These are phyloP conservation scores for Drosophila nigromelanica DNA, from an alignment of 1,140 invertebrate genomes.

Conservation along the genomic window DNA sequence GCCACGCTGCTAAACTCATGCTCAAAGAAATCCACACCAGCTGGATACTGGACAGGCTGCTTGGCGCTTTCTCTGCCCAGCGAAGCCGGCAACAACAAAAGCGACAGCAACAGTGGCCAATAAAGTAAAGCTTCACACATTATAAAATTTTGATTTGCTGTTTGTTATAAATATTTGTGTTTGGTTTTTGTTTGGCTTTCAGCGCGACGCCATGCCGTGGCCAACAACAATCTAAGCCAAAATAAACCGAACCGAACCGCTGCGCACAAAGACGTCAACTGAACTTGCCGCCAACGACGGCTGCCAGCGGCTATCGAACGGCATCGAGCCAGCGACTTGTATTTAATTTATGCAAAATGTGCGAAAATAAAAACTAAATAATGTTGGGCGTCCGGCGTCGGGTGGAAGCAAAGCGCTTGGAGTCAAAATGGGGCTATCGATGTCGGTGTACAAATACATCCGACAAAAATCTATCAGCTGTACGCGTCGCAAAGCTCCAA, in stretches of 20 bases:
- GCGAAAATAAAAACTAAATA: conserved; percentile 80
- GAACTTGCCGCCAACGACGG: conserved; percentile 39
- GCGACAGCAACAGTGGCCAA: conserved; percentile 12
- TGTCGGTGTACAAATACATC: conserved; percentile 52
- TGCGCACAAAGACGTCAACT: conserved; percentile 67
- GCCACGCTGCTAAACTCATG: conserved; percentile 71
- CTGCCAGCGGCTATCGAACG: conserved; percentile 17
- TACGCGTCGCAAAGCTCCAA: conserved; percentile 3
- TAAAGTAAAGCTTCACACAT: conserved; percentile 52
- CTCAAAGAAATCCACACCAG: conserved; percentile 80
- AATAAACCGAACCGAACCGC: conserved; percentile 45
- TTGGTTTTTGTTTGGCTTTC: conserved; percentile 43
- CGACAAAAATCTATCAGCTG: conserved; percentile 55
- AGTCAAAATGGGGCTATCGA: conserved; percentile 6
- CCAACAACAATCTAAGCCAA: conserved; percentile 27
- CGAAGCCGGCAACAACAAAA: conserved; percentile 20
- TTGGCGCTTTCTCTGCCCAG: conserved; percentile 62
- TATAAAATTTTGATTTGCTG: conserved; percentile 46
- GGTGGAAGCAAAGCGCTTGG: conserved; percentile 2
- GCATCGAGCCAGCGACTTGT: conserved; percentile 36
- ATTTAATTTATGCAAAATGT: conserved; percentile 80
- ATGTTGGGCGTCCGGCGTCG: conserved; percentile 58
- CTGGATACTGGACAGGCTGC: conserved; percentile 48
- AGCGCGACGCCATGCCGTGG: conserved; percentile 36
- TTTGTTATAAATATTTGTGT: conserved; percentile 43